phyloP scores from a whole-genome alignment of 2,113 vertebrate genomes.

The Chionis minor region DNA sequence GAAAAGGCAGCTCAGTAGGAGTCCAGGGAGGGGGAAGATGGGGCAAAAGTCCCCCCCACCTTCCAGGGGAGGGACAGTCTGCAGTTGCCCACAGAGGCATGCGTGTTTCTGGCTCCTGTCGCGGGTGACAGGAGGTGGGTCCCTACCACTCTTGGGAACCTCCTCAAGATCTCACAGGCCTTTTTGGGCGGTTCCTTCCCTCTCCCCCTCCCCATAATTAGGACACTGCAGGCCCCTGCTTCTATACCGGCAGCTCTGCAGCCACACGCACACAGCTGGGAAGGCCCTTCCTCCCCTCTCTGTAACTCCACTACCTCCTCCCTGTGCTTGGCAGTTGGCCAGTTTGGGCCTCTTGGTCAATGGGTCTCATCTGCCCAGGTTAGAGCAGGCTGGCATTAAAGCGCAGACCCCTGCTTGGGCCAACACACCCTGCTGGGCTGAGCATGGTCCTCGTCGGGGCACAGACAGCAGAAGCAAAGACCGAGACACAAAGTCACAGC shows the following conservation, averaged over 20 bases:
- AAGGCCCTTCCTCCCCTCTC: not conserved
- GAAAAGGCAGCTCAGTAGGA: not conserved
- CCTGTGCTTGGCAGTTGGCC: not conserved
- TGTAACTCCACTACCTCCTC: not conserved
- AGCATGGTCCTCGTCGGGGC: not conserved
- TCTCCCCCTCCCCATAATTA: not conserved
- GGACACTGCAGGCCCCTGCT: not conserved
- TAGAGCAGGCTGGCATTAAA: not conserved
- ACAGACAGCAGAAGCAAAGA: not conserved
- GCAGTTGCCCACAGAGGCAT: rapidly evolving
- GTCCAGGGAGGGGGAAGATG: rapidly evolving
- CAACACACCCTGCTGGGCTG: rapidly evolving
- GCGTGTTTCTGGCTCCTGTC: rapidly evolving
- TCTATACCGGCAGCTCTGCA: not conserved
- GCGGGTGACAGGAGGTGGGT: not conserved
- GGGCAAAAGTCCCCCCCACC: not conserved
- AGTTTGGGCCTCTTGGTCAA: not conserved
- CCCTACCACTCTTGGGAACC: rapidly evolving
- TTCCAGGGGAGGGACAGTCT: not conserved
- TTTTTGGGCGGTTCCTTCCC: not conserved
- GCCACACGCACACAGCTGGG: not conserved
- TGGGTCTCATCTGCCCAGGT: no score
- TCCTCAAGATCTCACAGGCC: not conserved
- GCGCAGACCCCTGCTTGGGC: not conserved
- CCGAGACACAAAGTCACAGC: rapidly evolving